Evolutionary conservation across 35 echinoderm and acorn worm genomes (phyloP).

Genomic region (Lytechinus pictus): DNA sequence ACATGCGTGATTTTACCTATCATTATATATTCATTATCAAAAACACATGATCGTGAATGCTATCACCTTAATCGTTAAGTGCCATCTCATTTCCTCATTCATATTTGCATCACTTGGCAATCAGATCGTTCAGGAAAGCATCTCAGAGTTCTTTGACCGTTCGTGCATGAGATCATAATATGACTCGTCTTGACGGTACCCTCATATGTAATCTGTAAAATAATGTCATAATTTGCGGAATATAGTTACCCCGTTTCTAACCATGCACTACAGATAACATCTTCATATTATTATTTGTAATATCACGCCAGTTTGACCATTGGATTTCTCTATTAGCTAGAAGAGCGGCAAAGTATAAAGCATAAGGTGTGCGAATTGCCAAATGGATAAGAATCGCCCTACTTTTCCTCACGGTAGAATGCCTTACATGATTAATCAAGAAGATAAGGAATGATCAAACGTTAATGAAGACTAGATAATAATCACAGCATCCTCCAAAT

Average conservation of each 20-base stretch:
- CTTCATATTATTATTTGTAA: neutral
- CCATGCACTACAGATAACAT: neutral
- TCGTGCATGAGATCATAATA: neutral
- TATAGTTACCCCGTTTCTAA: neutral
- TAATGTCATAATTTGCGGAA: neutral
- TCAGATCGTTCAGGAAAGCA: neutral
- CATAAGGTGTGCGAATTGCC: neutral
- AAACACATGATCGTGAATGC: too few relatives aligned
- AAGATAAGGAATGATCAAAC: neutral
- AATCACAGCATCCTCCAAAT: neutral
- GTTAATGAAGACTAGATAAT: neutral
- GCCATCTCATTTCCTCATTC: too few relatives aligned
- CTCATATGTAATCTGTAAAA: neutral
- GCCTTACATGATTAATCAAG: neutral
- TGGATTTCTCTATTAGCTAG: neutral
- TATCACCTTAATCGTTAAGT: too few relatives aligned
- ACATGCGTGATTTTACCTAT: too few relatives aligned
- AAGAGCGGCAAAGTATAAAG: neutral
- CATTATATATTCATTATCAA: too few relatives aligned
- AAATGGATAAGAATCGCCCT: neutral
- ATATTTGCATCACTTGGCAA: too few relatives aligned
- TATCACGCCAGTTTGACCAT: neutral
- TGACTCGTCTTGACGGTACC: too few relatives aligned
- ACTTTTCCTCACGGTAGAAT: neutral
- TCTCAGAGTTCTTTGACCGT: neutral